Percentiles rank a stretch among this genome's conserved stretches.
phyloP scores from a whole-genome alignment of 2,888 invertebrate genomes.

The Lamproptera curius region DNA sequence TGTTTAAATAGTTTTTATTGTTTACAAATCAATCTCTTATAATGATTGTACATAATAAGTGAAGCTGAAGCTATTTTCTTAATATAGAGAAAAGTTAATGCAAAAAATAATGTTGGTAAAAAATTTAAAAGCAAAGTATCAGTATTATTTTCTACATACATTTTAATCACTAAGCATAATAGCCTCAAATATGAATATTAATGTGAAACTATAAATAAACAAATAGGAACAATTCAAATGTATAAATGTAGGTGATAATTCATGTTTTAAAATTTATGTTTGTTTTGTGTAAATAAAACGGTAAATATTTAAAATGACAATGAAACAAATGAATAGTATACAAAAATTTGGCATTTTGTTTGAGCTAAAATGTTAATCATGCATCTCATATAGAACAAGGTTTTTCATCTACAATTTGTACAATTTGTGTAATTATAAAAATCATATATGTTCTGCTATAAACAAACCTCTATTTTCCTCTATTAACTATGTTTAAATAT shows the following conservation, averaged over 20 bases:
- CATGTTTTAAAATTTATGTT: background rate
- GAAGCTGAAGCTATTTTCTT: no score
- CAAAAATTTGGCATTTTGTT: conserved; percentile 68
- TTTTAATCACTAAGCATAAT: conserved; percentile 34
- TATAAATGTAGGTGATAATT: background rate
- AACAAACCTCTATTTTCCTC: no score
- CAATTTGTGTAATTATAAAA: no score
- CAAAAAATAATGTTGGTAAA: no score
- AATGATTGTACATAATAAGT: no score
- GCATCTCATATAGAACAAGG: conserved; percentile 29
- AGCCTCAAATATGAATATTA: conserved; percentile 23
- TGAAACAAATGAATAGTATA: conserved; percentile 26
- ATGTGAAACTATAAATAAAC: background rate
- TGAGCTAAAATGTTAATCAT: conserved; percentile 48
- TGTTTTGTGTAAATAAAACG: no score
- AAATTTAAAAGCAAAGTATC: no score
- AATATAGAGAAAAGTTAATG: no score
- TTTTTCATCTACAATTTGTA: conserved; percentile 9
- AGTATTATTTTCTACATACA: conserved; percentile 10
- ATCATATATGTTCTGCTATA: no score
- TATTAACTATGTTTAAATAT: no score
- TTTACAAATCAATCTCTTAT: no score
- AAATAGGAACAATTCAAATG: background rate
- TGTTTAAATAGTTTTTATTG: no score
- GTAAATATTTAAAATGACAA: background rate